Evolutionary conservation across 2,888 invertebrate genomes (phyloP).

Genomic region (Poecilus cupreus): DNA sequence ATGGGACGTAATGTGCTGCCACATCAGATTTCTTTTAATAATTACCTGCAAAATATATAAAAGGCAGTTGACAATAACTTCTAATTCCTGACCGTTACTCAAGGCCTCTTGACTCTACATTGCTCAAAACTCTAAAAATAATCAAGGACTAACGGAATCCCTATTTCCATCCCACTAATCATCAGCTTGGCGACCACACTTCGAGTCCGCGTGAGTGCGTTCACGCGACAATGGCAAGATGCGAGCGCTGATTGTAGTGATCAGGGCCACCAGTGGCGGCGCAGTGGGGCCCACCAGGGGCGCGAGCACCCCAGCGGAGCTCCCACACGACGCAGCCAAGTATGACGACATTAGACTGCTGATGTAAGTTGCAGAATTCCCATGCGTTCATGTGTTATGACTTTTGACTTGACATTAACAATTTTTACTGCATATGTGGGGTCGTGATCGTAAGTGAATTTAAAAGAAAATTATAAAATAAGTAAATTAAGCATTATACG

Average conservation of each 20-base stretch:
- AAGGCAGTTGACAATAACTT: no score
- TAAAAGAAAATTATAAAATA: no score
- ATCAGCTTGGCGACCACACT: not conserved
- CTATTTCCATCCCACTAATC: not conserved
- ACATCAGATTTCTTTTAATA: no score
- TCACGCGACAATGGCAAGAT: not conserved
- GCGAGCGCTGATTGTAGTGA: not conserved
- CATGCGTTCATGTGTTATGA: constrained; percentile 43
- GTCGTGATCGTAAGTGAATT: no score
- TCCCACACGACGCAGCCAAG: constrained; percentile 68
- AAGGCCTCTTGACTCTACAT: not conserved
- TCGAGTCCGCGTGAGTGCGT: not conserved
- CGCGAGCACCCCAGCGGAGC: constrained; percentile 62
- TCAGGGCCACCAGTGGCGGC: constrained; percentile 55
- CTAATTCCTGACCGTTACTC: no score
- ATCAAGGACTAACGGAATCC: not conserved
- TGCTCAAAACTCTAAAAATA: not conserved
- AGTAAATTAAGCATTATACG: no score
- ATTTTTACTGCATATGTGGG: no score
- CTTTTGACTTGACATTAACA: not conserved
- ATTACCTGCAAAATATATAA: no score
- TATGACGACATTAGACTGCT: constrained; percentile 59
- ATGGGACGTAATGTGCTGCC: no score
- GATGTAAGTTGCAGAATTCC: constrained; percentile 40
- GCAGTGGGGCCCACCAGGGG: constrained; percentile 59